Percentiles rank a stretch among this genome's conserved stretches.
These are phyloP conservation scores for Ylistrum balloti DNA, from an alignment of 1,140 invertebrate genomes.

Conservation along the genomic window DNA sequence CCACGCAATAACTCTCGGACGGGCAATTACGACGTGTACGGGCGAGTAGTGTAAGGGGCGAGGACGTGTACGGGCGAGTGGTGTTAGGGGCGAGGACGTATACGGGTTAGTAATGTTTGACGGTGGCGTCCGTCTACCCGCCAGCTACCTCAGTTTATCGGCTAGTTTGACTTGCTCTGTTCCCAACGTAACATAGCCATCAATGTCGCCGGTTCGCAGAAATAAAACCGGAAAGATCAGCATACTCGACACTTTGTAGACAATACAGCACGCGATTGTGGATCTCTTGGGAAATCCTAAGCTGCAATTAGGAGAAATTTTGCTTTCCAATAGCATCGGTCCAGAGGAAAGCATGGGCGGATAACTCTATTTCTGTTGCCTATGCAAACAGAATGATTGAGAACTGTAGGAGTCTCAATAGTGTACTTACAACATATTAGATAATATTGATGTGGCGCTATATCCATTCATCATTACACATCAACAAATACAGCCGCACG, in stretches of 20 bases:
- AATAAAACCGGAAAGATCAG: constrained; percentile 26
- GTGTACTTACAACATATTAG: constrained; percentile 2
- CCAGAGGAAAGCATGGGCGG: constrained; percentile 15
- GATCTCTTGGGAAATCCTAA: background rate
- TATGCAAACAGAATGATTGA: constrained; percentile 1
- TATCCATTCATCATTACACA: background rate
- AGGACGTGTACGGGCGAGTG: background rate
- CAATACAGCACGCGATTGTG: background rate
- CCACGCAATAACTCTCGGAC: constrained; percentile 15
- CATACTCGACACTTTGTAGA: constrained; percentile 11
- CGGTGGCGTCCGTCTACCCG: background rate
- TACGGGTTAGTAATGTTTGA: background rate
- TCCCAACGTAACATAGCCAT: background rate
- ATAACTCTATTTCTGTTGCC: background rate
- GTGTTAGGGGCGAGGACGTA: background rate
- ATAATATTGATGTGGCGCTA: background rate
- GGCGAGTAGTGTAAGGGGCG: background rate
- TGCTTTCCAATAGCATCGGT: background rate
- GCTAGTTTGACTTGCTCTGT: background rate
- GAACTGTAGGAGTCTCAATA: background rate
- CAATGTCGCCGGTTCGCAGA: background rate
- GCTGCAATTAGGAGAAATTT: constrained; percentile 22
- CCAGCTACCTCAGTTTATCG: background rate
- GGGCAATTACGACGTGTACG: constrained; percentile 2
- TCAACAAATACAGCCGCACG: background rate